Evolutionary conservation across 2,797 vertebrate species (phyloP), one percentile per base, ranked within the genome.

Genomic region (Myotis vivesi): DNA sequence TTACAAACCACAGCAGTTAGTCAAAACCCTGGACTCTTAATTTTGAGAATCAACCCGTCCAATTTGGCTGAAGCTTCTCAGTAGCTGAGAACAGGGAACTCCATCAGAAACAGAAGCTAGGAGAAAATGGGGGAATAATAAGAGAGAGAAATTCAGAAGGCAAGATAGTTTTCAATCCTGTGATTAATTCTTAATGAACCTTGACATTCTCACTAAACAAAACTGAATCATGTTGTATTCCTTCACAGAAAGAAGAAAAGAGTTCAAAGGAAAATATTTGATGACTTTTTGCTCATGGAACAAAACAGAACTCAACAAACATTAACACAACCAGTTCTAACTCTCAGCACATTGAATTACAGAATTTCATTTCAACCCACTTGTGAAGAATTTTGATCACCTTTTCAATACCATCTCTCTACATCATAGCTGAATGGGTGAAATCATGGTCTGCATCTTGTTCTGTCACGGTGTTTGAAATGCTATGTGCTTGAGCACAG

Each of bases 401-500:
- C 49, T 92, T 0, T 20, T 53, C 38, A 55, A 13, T 92, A 71
- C 17, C 30, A 20, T 13, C 23, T 71, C 10, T 17, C 3, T 0
- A 0, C 3, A 1, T 38, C 16, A 4, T 19, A 44, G 36, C 8
- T n/a, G 75, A n/a, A 8, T 0, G 16, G 22, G 28, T 6, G 41
- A 22, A 25, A 1, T 11, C 8, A 3, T 3, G 8, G 6, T 20
- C 33, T 1, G 0, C 2, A 0, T 30, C 9, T 51, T 0, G 5
- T 23, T 55, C 9, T 81, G 25, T 11, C 8, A 10, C 0, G 3
- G 25, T 9, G 4, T 23, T 25, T 1, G 62, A 33, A 55, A 30
- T 17, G 69, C 36, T 9, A 1, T 6, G 3, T 1, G 15, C 23
- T 2, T 22, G 3, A 0, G 9, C 53, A 10, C 8, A 9, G 44